phyloP scores from a whole-genome alignment of 2,888 invertebrate species.

The Patella depressa region DNA sequence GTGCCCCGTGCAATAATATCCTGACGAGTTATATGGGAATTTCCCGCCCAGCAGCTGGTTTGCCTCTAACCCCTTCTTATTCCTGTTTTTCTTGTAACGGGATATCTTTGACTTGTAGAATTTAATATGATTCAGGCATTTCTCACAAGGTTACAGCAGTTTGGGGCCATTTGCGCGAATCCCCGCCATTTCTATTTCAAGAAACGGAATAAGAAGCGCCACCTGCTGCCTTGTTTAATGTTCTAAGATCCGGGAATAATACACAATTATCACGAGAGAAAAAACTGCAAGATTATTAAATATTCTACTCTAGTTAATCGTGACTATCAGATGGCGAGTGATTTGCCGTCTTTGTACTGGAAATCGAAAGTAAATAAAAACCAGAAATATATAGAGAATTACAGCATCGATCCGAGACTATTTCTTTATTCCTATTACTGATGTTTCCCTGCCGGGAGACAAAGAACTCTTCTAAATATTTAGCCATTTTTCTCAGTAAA shows the following conservation, averaged over 20 bases:
- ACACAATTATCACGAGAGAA: no score
- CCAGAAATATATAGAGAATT: constrained; percentile 3
- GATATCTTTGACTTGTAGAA: not conserved
- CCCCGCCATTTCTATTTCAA: no score
- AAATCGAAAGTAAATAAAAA: constrained; percentile 7
- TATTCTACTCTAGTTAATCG: not conserved
- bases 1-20: not conserved
- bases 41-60: constrained; percentile 6
- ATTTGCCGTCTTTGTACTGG: not conserved
- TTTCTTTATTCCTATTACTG: not conserved
- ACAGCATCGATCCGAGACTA: not conserved
- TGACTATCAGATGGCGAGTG: constrained; percentile 2
- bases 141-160: not conserved
- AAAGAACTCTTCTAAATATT: constrained; percentile 10
- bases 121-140: not conserved
- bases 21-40: not conserved
- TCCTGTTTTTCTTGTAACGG: constrained; percentile 6
- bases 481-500: constrained; percentile 8
- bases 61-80: constrained; percentile 2
- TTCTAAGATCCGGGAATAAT: no score
- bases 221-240: no score
- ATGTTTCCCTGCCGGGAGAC: not conserved
- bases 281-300: not conserved
- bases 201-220: no score
- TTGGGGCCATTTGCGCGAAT: not conserved